Evolutionary conservation across 2,113 vertebrate species (phyloP).

Genomic region (Microtus pennsylvanicus): DNA sequence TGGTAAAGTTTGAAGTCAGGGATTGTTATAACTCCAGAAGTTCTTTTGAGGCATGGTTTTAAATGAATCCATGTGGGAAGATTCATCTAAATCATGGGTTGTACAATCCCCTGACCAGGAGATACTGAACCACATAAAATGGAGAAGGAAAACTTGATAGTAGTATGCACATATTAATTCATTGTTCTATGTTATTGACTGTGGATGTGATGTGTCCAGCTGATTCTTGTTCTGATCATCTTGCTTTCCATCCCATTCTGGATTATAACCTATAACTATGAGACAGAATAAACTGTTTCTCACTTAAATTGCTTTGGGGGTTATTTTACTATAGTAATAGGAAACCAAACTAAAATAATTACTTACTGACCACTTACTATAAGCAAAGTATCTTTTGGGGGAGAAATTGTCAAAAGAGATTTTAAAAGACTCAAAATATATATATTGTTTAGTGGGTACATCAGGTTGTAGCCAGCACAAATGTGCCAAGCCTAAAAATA

Average conservation of each 20-base stretch:
- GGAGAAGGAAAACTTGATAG: background rate
- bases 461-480: background rate
- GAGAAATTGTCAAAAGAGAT: background rate
- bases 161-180: background rate
- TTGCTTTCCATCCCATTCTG: too few relatives aligned
- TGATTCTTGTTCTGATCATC: too few relatives aligned
- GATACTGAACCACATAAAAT: background rate
- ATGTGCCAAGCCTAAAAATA: background rate
- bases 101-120: background rate
- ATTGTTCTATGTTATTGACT: background rate
- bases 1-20: too few relatives aligned
- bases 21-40: too few relatives aligned
- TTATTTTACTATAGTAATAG: background rate
- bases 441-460: background rate
- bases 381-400: conserved; percentile 36
- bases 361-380: background rate
- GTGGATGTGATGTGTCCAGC: background rate
- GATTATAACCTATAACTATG: background rate
- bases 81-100: background rate
- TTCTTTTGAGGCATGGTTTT: background rate
- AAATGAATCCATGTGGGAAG: background rate
- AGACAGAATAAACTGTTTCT: background rate
- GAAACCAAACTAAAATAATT: background rate
- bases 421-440: background rate
- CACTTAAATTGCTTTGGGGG: background rate